phyloP scores from a whole-genome alignment of 2,113 vertebrate species.

The Phaethornis superciliosus region DNA sequence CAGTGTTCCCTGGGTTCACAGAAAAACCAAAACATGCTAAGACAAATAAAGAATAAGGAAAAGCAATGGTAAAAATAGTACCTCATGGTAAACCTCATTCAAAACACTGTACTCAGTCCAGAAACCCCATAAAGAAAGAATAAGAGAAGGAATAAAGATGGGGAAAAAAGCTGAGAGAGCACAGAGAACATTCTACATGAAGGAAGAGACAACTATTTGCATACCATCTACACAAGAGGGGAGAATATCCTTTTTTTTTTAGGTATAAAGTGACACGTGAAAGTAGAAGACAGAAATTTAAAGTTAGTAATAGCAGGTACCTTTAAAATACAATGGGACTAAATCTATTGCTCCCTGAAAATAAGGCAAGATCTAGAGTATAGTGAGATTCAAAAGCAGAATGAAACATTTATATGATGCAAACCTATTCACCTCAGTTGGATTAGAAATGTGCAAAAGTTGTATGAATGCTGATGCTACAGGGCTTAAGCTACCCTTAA shows the following conservation, averaged over 20 bases:
- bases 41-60: neutral
- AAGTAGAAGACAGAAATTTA: neutral
- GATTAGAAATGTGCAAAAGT: neutral
- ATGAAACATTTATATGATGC: neutral
- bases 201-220: neutral
- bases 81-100: neutral
- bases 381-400: neutral
- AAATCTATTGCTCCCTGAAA: neutral
- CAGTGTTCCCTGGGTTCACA: neutral
- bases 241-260: neutral
- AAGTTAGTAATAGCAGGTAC: neutral
- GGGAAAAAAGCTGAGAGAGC: neutral
- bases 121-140: neutral
- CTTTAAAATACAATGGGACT: neutral
- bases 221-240: neutral
- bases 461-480: neutral
- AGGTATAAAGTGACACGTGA: neutral
- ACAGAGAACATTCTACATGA: neutral
- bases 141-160: neutral
- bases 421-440: neutral
- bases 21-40: neutral
- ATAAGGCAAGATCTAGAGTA: neutral
- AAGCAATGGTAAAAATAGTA: neutral
- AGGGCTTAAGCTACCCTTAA: neutral
- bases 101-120: neutral